Percentiles rank a stretch among this genome's conserved stretches.
Conservation (phyloP, 2,797 vertebrate species). For the Pseudotriccus pelzelni region DNA sequence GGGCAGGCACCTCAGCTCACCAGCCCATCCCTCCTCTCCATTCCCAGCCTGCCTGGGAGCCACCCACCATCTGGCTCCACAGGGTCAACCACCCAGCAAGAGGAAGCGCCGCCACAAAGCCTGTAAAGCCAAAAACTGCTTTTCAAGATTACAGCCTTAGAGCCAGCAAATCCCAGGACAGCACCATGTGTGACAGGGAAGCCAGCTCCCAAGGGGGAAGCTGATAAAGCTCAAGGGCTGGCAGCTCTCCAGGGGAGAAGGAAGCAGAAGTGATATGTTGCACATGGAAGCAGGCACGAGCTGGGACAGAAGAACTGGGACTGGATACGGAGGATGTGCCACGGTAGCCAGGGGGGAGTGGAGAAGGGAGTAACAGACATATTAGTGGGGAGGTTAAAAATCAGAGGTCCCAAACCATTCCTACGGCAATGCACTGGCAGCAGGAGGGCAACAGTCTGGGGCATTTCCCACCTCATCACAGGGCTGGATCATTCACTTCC, state of each 20-base stretch:
- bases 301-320: background rate
- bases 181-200: background rate
- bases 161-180: background rate
- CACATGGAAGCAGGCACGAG: background rate
- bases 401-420: background rate
- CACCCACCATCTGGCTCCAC: background rate
- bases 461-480: background rate
- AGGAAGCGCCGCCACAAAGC: background rate
- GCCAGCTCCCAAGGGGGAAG: background rate
- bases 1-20: background rate
- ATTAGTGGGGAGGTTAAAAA: background rate
- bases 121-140: conserved; percentile 23
- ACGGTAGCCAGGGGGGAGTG: background rate
- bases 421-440: background rate
- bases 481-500: background rate
- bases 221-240: background rate
- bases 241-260: background rate
- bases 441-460: background rate
- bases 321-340: background rate
- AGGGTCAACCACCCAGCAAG: background rate
- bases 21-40: background rate
- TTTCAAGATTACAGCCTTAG: conserved; percentile 31
- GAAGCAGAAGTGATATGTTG: background rate
- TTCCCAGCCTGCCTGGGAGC: background rate
- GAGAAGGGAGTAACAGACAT: background rate